Conservation (phyloP, 92 coral and sea anemone species). For the Meandrina meandrites region DNA sequence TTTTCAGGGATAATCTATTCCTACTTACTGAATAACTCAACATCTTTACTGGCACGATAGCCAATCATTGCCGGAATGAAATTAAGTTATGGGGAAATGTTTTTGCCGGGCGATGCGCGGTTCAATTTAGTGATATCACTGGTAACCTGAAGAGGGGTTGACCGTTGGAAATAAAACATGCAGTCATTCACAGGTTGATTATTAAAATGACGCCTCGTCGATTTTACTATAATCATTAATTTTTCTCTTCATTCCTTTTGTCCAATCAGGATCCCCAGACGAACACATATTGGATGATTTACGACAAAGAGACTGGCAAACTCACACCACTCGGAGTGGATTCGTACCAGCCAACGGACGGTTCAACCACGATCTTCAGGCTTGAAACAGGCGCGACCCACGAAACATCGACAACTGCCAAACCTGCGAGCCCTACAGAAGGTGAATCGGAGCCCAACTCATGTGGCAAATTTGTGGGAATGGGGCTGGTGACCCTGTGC, state of each 20-base stretch:
- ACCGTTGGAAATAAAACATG: too few relatives aligned
- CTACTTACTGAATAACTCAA: too few relatives aligned
- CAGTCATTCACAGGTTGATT: too few relatives aligned
- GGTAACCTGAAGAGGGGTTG: too few relatives aligned
- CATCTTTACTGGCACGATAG: too few relatives aligned
- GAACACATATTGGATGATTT: slow-evolving; percentile 9
- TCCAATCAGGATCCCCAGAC: slow-evolving; percentile 15
- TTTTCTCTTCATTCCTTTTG: not conserved
- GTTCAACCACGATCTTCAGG: slow-evolving; percentile 14
- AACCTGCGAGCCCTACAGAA: not conserved
- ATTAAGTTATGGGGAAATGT: too few relatives aligned
- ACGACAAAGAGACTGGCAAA: slow-evolving; percentile 20
- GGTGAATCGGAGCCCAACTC: not conserved
- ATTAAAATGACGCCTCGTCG: too few relatives aligned
- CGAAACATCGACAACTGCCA: not conserved
- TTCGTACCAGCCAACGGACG: slow-evolving; percentile 11
- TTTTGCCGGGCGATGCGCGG: too few relatives aligned
- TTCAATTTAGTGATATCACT: too few relatives aligned
- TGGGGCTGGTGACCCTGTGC: not conserved
- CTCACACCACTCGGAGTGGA: slow-evolving; percentile 1
- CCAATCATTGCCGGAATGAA: too few relatives aligned
- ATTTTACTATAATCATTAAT: too few relatives aligned
- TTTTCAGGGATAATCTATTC: not conserved
- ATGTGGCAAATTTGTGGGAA: not conserved
- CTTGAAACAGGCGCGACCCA: slow-evolving; percentile 1